Evolutionary conservation across 2,888 invertebrate species (phyloP), one percentile per base, ranked within the genome.

Genomic region (Catocala sponsa): DNA sequence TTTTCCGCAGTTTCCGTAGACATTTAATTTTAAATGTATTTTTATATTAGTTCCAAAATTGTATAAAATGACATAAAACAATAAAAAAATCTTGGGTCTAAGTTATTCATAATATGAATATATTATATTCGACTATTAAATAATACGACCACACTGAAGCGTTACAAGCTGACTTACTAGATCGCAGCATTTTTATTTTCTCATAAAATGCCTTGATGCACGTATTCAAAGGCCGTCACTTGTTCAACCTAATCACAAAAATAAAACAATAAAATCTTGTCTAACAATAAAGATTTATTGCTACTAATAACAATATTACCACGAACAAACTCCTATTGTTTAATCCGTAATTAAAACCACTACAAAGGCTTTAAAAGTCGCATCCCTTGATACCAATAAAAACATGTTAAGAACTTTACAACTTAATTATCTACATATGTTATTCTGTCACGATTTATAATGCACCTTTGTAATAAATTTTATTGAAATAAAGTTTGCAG

Each of bases 391-490:
- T 85, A 79, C 81, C 80, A 81, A 86, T 87, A 89, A 89, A 87
- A 91, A 88, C 84, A 82, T 79, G 81, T 84, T 80, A 81, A 74
- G 83, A 90, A 89, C 86, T 92, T 92, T 88, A 93, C 88, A 86
- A 85, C 90, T 90, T 94, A 94, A 94, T 94, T 90, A 89, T 88
- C 73, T 90, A 94, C 94, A 94, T 94, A 88, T 94, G 93, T 94
- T 93, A 90, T 80, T 79, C 84, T 83, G 86, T 86, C 88, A 87
- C 91, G 86, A 91, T 93, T 94, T 92, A 93, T 87, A 91, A 90
- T 89, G 86, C 87, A 86, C 88, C 90, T 88, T 88, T 88, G 85
- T 87, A 85, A 91, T 92, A 93, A 92, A 94, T 88, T 88, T 88
- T 82, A 82, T 74, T 85, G 86, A 84, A 87, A 88, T 91, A 89